Conservation (phyloP, 35 echinoderm and acorn worm genomes). For the Ptychodera flava region DNA sequence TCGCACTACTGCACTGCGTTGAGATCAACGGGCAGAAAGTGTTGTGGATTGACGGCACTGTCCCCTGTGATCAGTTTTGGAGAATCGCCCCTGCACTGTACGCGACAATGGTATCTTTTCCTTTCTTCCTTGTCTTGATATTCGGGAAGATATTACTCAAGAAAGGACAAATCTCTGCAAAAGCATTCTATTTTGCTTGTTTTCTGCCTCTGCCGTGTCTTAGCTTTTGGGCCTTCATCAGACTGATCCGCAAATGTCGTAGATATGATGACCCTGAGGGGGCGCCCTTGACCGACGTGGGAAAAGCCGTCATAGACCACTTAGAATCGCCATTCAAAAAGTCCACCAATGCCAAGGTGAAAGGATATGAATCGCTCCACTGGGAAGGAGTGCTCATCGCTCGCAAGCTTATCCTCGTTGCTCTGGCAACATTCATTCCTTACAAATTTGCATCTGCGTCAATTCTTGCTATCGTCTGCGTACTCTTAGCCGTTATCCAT, state of each 20-base stretch:
- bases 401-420: background rate
- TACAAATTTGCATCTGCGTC: background rate
- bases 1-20: background rate
- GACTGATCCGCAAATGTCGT: background rate
- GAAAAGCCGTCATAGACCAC: background rate
- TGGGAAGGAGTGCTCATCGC: background rate
- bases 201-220: background rate
- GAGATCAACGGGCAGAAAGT: background rate
- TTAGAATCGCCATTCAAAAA: background rate
- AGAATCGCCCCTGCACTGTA: background rate
- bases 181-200: background rate
- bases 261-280: too few species aligned
- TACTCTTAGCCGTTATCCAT: background rate
- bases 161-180: background rate
- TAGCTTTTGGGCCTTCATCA: background rate
- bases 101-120: background rate
- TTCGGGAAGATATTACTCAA: background rate
- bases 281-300: background rate
- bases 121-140: background rate
- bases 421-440: background rate
- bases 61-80: background rate
- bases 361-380: background rate
- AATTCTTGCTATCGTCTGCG: background rate
- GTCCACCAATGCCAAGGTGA: background rate
- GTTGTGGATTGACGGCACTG: background rate